These are phyloP conservation scores for Phasia obesa DNA, from an alignment of 2,888 invertebrate genomes.

Conservation along the genomic window DNA sequence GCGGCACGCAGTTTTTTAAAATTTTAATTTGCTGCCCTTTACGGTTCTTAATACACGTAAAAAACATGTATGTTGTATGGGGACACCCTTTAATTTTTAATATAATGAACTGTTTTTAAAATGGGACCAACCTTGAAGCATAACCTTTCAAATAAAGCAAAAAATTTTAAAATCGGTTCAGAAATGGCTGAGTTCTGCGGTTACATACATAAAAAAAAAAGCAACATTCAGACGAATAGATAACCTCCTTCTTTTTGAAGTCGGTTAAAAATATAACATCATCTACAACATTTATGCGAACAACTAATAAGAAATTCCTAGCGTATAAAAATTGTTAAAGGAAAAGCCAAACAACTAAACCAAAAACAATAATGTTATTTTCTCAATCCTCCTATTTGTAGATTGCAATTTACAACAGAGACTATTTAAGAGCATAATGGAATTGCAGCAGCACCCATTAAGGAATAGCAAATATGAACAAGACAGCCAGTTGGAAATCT, in stretches of 20 bases:
- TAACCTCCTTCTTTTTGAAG: constrained; percentile 60
- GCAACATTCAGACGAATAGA: no score
- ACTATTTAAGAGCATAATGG: constrained; percentile 19
- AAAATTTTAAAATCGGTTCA: no score
- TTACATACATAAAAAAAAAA: constrained; percentile 42
- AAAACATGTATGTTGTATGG: no score
- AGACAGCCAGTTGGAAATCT: background rate
- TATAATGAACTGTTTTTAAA: no score
- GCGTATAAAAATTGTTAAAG: constrained; percentile 30
- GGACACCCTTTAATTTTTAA: no score
- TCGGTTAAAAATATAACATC: constrained; percentile 55
- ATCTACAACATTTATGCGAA: constrained; percentile 30
- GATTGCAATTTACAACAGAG: constrained; percentile 37
- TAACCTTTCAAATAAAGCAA: no score
- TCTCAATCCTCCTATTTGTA: constrained; percentile 4
- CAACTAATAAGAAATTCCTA: constrained; percentile 26
- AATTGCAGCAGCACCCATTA: constrained; percentile 21
- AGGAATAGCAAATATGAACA: background rate
- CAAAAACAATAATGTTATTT: constrained; percentile 14
- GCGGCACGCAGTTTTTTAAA: no score
- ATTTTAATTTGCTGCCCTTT: no score
- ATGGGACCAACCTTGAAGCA: no score
- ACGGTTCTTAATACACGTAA: no score
- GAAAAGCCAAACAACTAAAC: no score
- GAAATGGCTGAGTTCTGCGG: no score